Evolutionary conservation across 2,797 vertebrate species (phyloP).

Genomic region (Centropyge bicolor): DNA sequence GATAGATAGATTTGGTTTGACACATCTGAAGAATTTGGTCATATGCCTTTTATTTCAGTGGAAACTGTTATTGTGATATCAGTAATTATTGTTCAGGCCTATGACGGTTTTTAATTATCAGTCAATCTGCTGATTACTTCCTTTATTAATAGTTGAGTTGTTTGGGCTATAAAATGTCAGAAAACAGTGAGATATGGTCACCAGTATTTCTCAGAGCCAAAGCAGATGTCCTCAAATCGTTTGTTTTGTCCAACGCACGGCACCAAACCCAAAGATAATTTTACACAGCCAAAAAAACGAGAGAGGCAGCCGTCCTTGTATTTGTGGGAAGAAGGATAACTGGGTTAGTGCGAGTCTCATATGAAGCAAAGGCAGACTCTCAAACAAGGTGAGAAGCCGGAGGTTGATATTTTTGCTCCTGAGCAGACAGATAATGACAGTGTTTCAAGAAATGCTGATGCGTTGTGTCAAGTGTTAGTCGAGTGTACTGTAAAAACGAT

Average conservation of each 20-base stretch:
- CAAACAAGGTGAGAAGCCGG: not conserved
- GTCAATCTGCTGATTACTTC: constrained; percentile 10
- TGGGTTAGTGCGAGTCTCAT: not conserved
- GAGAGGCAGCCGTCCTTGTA: not conserved
- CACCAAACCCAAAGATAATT: not conserved
- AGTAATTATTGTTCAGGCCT: not conserved
- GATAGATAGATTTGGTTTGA: not conserved
- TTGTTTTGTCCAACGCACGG: not conserved
- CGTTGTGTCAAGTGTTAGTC: constrained; percentile 43
- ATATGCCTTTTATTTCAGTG: not conserved
- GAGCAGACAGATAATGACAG: constrained; percentile 47
- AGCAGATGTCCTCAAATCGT: not conserved
- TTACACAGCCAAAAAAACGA: not conserved
- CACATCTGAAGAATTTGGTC: not conserved
- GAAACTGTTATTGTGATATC: constrained; percentile 1
- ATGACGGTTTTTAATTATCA: not conserved
- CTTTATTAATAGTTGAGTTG: not conserved
- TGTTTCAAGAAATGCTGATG: constrained; percentile 31
- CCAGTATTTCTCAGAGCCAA: not conserved
- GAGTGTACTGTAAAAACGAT: constrained; percentile 20
- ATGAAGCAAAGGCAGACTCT: constrained; percentile 8
- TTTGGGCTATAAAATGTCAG: not conserved
- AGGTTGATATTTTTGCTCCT: constrained; percentile 26
- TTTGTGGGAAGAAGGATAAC: not conserved
- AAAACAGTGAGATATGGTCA: not conserved